Percentiles rank a stretch among this genome's conserved stretches.
Conservation (phyloP, 2,113 vertebrate species). For the Coptodon bakossiorum region DNA sequence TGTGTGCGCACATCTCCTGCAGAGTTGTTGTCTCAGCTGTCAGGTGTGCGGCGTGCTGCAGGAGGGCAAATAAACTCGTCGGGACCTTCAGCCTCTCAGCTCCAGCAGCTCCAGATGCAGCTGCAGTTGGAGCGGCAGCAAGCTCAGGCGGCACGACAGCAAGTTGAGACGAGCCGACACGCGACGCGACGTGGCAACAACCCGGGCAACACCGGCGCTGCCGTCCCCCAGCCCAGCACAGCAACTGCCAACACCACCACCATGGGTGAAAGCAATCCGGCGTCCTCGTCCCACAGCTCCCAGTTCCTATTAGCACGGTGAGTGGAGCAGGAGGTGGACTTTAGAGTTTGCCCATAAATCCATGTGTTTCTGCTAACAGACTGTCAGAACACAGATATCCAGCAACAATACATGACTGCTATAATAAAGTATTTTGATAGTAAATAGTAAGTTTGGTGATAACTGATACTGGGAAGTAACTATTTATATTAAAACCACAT, state of each 20-base stretch:
- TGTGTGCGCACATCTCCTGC: constrained; percentile 21
- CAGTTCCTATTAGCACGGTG: constrained; percentile 98
- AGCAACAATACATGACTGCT: background rate
- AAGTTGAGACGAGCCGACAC: constrained; percentile 91
- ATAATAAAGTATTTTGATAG: background rate
- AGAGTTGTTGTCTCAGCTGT: constrained; percentile 98
- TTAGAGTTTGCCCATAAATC: background rate
- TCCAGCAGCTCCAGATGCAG: constrained; percentile 99
- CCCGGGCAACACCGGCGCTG: constrained; percentile 81
- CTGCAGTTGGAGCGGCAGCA: constrained; percentile 95
- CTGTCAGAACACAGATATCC: background rate
- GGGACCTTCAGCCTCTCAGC: constrained; percentile 93
- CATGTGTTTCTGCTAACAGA: background rate
- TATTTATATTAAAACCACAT: background rate
- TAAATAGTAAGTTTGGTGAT: background rate
- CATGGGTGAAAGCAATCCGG: constrained; percentile 83
- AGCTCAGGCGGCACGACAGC: constrained; percentile 93
- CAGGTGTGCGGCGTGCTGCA: constrained; percentile 92
- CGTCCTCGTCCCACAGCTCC: constrained; percentile 84
- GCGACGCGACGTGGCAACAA: constrained; percentile 86
- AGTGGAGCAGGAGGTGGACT: background rate
- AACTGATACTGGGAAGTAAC: background rate
- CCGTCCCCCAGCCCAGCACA: constrained; percentile 82
- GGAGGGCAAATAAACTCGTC: constrained; percentile 96
- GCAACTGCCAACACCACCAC: constrained; percentile 77